Conservation (phyloP, 2,888 invertebrate species). For the Melinaea marsaeus region DNA sequence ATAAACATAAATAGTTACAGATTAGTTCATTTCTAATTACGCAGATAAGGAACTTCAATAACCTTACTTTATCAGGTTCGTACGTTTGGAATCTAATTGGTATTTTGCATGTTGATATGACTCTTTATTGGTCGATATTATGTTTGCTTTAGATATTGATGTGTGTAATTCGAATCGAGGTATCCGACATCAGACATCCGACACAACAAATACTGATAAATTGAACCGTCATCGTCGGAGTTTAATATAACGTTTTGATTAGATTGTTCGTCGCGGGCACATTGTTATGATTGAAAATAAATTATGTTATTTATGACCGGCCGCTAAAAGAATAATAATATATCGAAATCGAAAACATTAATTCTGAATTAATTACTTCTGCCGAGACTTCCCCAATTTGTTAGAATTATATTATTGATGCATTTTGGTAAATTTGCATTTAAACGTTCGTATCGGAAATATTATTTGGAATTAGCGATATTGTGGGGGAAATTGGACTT, state of each 20-base stretch:
- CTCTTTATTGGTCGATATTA: conserved; percentile 75
- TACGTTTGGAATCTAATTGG: conserved; percentile 76
- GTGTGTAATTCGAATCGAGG: conserved; percentile 66
- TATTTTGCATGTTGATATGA: conserved; percentile 76
- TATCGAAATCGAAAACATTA: conserved; percentile 20
- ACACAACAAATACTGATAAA: conserved; percentile 48
- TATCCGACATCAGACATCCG: conserved; percentile 40
- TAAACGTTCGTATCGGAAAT: conserved; percentile 63
- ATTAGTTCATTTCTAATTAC: conserved; percentile 76
- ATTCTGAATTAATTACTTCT: conserved; percentile 44
- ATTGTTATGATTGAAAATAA: conserved; percentile 8
- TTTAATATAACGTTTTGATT: conserved; percentile 31
- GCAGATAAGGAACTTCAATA: conserved; percentile 74
- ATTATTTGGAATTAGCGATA: conserved; percentile 68
- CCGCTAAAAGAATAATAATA: conserved; percentile 25
- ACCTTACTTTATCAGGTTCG: conserved; percentile 74
- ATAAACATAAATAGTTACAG: conserved; percentile 73
- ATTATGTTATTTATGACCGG: conserved; percentile 22
- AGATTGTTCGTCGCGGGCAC: conserved; percentile 10
- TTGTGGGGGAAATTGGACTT: conserved; percentile 67
- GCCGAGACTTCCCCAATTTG: conserved; percentile 54
- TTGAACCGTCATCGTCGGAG: conserved; percentile 38
- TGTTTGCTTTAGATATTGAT: conserved; percentile 73
- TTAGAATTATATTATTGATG: conserved; percentile 59
- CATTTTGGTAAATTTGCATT: conserved; percentile 70